Percentiles rank a stretch among this genome's conserved stretches.
Evolutionary conservation across 2,113 vertebrate species (phyloP).

Genomic region (Hippocampus barbouri): DNA sequence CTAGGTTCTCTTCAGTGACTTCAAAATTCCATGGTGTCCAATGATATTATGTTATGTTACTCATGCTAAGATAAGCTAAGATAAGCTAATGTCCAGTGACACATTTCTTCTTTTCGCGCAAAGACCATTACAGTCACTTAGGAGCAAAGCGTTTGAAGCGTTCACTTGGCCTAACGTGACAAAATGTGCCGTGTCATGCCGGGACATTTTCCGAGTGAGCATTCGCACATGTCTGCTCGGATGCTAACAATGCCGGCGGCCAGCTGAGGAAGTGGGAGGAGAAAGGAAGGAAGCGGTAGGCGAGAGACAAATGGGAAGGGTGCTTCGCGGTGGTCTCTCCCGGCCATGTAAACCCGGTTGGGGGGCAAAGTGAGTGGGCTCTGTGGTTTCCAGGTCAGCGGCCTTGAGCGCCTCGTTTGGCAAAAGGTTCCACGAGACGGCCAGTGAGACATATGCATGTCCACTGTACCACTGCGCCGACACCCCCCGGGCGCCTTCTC

Average conservation of each 20-base stretch:
- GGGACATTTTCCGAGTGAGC: conserved; percentile 44
- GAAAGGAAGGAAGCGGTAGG: background rate
- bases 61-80: conserved; percentile 3
- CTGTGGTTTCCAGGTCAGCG: conserved; percentile 74
- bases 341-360: conserved; percentile 55
- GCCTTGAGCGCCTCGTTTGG: conserved; percentile 74
- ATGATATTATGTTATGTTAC: background rate
- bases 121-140: conserved; percentile 35
- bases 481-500: background rate
- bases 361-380: conserved; percentile 62
- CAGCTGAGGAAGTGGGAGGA: conserved; percentile 30
- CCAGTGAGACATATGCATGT: conserved; percentile 27
- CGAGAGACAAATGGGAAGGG: conserved; percentile 1
- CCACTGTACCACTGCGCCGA: background rate
- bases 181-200: conserved; percentile 47
- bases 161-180: conserved; percentile 26
- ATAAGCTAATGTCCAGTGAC: background rate
- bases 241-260: conserved; percentile 47
- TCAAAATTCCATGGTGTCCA: background rate
- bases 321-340: conserved; percentile 32
- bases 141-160: conserved; percentile 28
- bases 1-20: background rate
- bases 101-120: conserved; percentile 4
- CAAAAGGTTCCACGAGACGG: conserved; percentile 66
- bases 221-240: conserved; percentile 23